A percentile compares a stretch with the other conserved stretches of the same genome.
Conservation (phyloP, 2,888 invertebrate genomes). For the Diarsia rubi region DNA sequence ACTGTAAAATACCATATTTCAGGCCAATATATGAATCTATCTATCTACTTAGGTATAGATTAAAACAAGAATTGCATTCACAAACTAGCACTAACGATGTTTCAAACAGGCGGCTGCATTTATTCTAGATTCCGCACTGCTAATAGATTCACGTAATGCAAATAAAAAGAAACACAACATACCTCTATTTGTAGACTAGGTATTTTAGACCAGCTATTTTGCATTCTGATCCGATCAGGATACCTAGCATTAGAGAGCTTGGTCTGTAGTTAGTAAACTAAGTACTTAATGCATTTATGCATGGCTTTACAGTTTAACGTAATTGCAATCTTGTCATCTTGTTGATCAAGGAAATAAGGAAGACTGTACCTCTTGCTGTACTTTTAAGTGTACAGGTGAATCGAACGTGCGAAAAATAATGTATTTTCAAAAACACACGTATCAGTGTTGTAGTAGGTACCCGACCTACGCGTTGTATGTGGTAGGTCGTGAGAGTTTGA, state of each 20-base stretch:
- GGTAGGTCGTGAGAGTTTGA: neutral
- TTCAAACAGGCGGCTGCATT: constrained; percentile 49
- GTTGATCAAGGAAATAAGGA: constrained; percentile 1
- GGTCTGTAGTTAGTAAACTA: constrained; percentile 8
- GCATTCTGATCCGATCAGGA: constrained; percentile 53
- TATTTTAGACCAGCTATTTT: constrained; percentile 58
- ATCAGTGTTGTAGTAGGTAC: too few relatives aligned
- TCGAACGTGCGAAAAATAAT: too few relatives aligned
- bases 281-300: neutral
- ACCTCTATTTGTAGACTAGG: constrained; percentile 56
- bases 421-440: too few relatives aligned
- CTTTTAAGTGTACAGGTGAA: too few relatives aligned
- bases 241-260: constrained; percentile 34
- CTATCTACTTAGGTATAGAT: too few relatives aligned
- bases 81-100: constrained; percentile 18
- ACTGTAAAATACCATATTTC: too few relatives aligned
- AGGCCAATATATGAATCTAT: too few relatives aligned
- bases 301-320: constrained; percentile 7
- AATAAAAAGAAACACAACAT: constrained; percentile 49
- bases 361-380: too few relatives aligned
- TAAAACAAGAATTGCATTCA: constrained; percentile 23
- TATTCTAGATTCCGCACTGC: constrained; percentile 61
- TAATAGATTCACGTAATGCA: constrained; percentile 55
- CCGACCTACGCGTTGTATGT: too few relatives aligned
- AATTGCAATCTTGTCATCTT: constrained; percentile 9